phyloP scores from a whole-genome alignment of 2,113 vertebrate species.

The Zosterops pallidus region DNA sequence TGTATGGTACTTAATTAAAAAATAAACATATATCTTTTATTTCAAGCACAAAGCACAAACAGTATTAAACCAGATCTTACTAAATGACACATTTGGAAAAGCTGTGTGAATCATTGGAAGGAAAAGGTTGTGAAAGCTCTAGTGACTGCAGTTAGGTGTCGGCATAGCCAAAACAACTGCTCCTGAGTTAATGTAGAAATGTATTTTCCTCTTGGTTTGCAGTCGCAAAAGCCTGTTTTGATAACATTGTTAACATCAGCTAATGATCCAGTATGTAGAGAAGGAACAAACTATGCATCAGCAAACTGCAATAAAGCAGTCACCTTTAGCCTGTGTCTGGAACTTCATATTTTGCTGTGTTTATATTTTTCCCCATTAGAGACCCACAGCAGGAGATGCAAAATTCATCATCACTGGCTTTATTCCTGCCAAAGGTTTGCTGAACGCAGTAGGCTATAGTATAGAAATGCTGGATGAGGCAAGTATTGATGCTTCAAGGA shows the following conservation, averaged over 20 bases:
- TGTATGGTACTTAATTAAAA: neutral
- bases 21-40: neutral
- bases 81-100: neutral
- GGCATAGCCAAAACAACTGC: neutral
- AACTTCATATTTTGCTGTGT: neutral
- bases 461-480: neutral
- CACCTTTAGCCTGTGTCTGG: neutral
- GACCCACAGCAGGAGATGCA: neutral
- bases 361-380: conserved; percentile 36
- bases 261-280: neutral
- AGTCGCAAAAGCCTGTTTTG: neutral
- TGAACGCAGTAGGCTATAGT: neutral
- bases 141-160: neutral
- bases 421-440: neutral
- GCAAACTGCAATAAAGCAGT: conserved; percentile 13
- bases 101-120: neutral
- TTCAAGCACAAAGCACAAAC: neutral
- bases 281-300: neutral
- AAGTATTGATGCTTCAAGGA: neutral
- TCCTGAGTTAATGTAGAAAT: neutral
- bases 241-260: neutral
- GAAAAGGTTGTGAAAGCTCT: neutral
- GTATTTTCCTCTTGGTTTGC: neutral
- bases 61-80: neutral
- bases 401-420: neutral